Conservation (phyloP, 2,888 invertebrate genomes). For the Hipparchia sbordonii region DNA sequence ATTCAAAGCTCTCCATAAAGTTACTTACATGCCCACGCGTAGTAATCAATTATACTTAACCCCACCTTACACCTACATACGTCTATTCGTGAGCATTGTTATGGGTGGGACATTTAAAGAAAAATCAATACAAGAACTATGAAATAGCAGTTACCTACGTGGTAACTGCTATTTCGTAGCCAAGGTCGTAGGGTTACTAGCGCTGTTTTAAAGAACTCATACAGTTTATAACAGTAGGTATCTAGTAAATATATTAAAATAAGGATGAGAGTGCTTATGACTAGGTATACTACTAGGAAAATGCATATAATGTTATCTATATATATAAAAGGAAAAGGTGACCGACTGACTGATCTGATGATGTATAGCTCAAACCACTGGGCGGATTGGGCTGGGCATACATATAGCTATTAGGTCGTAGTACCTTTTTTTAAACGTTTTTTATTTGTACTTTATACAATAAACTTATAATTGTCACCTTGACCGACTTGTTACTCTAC, state of each 20-base stretch:
- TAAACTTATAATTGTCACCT: slow-evolving; percentile 6
- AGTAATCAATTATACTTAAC: too few species aligned
- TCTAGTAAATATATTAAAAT: slow-evolving; percentile 12
- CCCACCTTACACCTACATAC: too few species aligned
- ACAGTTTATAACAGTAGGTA: not conserved
- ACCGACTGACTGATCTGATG: too few species aligned
- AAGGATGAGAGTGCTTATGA: too few species aligned
- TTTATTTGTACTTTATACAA: not conserved
- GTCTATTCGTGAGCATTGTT: not conserved
- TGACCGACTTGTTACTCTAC: slow-evolving; percentile 12
- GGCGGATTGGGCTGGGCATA: too few species aligned
- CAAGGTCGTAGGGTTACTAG: slow-evolving; percentile 4
- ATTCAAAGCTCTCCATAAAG: too few species aligned
- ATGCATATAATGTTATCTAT: not conserved
- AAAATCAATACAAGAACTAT: slow-evolving; percentile 16
- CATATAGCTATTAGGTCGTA: too few species aligned
- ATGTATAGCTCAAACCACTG: too few species aligned
- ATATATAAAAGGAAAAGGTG: too few species aligned
- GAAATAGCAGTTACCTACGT: slow-evolving; percentile 1
- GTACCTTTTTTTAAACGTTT: too few species aligned
- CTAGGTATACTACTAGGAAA: not conserved
- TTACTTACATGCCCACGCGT: too few species aligned
- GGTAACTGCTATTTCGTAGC: slow-evolving; percentile 1
- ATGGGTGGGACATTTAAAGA: not conserved
- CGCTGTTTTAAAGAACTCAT: not conserved